Percentiles rank a stretch among this genome's conserved stretches.
Evolutionary conservation across 1,140 invertebrate genomes (phyloP).

Genomic region (Apis cerana): DNA sequence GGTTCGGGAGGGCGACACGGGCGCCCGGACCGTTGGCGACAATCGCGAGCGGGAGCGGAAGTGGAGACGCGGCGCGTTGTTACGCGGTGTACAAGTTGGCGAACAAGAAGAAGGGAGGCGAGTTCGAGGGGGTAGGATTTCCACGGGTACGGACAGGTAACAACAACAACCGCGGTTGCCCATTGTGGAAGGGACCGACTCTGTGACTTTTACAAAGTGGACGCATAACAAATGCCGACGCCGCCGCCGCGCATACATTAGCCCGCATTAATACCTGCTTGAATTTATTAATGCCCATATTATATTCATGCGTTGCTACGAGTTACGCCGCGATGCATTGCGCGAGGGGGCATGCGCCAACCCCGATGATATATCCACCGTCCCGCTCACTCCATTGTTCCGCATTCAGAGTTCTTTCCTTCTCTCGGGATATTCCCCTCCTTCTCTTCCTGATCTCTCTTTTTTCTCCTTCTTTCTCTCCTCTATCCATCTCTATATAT

Average conservation of each 20-base stretch:
- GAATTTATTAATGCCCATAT: slow-evolving; percentile 78
- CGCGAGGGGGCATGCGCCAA: slow-evolving; percentile 56
- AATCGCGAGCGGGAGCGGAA: slow-evolving; percentile 33
- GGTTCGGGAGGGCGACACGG: neutral
- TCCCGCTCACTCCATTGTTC: slow-evolving; percentile 64
- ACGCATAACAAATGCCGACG: slow-evolving; percentile 71
- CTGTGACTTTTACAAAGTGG: slow-evolving; percentile 67
- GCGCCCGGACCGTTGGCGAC: neutral
- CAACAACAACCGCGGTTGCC: slow-evolving; percentile 39
- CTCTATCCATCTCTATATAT: neutral
- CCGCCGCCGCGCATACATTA: slow-evolving; percentile 72
- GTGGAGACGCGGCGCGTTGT: slow-evolving; percentile 12
- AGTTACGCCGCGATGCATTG: slow-evolving; percentile 53
- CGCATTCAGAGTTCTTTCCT: neutral
- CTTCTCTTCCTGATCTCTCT: neutral
- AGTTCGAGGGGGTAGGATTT: slow-evolving; percentile 23
- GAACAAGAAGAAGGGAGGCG: neutral
- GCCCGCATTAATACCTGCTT: slow-evolving; percentile 76
- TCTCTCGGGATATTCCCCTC: neutral
- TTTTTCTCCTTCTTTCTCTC: neutral
- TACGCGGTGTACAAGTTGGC: neutral
- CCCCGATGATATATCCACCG: slow-evolving; percentile 74
- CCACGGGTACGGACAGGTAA: slow-evolving; percentile 49
- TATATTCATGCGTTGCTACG: slow-evolving; percentile 71
- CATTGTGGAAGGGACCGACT: slow-evolving; percentile 34